phyloP scores from a whole-genome alignment of 2,113 vertebrate genomes.

The Tylochromis polylepis region DNA sequence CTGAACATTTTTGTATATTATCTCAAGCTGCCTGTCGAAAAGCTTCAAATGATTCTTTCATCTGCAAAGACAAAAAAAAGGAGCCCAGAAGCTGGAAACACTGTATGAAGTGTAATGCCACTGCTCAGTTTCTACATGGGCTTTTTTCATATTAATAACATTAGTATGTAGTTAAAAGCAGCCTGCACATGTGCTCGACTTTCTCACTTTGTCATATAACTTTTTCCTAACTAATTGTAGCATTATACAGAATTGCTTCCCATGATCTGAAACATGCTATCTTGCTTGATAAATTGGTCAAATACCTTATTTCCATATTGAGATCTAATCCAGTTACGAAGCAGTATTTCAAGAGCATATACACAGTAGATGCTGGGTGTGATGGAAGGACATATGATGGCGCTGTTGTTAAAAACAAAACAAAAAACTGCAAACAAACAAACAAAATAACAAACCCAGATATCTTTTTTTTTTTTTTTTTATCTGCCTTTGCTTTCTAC shows the following conservation, averaged over 20 bases:
- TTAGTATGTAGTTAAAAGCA: neutral
- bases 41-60: neutral
- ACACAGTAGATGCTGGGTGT: neutral
- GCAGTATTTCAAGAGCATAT: neutral
- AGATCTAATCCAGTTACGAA: neutral
- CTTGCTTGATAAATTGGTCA: neutral
- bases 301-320: neutral
- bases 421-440: neutral
- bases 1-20: neutral
- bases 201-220: neutral
- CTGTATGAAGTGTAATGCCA: neutral
- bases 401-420: neutral
- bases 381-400: neutral
- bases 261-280: neutral
- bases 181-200: neutral
- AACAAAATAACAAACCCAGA: fast-evolving
- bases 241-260: neutral
- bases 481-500: neutral
- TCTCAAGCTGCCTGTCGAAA: neutral
- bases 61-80: neutral
- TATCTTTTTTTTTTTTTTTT: neutral
- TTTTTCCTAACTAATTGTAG: neutral
- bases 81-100: neutral
- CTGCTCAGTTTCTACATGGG: neutral
- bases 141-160: neutral